Evolutionary conservation across 2,797 vertebrate species (phyloP).

Genomic region (Pseudochromis fuscus): DNA sequence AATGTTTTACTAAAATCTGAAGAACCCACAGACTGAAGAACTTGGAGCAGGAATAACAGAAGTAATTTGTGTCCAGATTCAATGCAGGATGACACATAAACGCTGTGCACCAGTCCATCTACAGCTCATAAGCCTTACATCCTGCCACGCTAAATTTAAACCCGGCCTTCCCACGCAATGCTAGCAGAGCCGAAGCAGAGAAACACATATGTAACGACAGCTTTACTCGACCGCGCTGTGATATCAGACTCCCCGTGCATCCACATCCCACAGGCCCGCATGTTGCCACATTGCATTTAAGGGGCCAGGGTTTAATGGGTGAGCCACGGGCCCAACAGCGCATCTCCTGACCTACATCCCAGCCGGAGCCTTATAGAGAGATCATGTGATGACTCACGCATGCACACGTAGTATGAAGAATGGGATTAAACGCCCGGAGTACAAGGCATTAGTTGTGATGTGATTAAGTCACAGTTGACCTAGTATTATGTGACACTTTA

Average conservation of each 20-base stretch:
- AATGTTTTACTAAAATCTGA: too few species aligned
- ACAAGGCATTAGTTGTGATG: constrained; percentile 22
- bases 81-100: constrained; percentile 35
- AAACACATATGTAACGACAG: constrained; percentile 37
- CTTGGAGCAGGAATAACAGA: not conserved
- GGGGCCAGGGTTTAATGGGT: constrained; percentile 28
- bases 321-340: constrained; percentile 34
- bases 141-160: constrained; percentile 52
- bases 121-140: constrained; percentile 13
- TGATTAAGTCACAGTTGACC: constrained; percentile 54
- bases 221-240: constrained; percentile 30
- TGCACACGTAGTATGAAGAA: constrained; percentile 23
- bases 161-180: constrained; percentile 43
- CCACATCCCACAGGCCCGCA: constrained; percentile 15
- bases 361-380: constrained; percentile 26
- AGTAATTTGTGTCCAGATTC: not conserved
- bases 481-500: constrained; percentile 34
- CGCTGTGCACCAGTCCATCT: not conserved
- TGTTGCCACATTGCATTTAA: constrained; percentile 47
- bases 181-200: constrained; percentile 25
- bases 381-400: constrained; percentile 50
- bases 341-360: constrained; percentile 67
- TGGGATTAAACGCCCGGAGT: constrained; percentile 30
- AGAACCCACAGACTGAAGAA: not conserved
- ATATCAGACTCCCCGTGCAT: constrained; percentile 11